Base-by-base conservation (phyloP, 2,797 vertebrate species). In the Xerus rutilus region DNA sequence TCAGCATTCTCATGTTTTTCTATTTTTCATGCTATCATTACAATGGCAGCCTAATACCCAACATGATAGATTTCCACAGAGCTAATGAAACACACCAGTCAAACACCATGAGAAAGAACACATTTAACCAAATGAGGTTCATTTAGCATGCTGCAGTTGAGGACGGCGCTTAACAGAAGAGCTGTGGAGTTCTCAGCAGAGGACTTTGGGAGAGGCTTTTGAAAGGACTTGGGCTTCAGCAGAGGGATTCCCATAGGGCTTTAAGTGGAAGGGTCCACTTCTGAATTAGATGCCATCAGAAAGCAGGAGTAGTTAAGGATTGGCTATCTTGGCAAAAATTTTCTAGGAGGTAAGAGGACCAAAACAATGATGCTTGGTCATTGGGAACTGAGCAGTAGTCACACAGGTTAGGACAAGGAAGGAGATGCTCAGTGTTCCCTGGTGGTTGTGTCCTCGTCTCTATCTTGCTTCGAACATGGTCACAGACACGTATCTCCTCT, bases 401-500 rank as follows among this genome's bases (percentile, higher is more conserved):
- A 10, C 25, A 4, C 3, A 18, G 57, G 7, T 64, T 35, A 64
- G 28, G 15, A 32, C 12, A 43, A 47, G 76, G 23, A 35, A 23
- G 0, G 13, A 0, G 0, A 3, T 54, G 1, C 21, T 77, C 8
- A 62, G n/a, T 52, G 20, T 57, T 57, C 7, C 25, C 30, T 49
- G 39, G 45, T 20, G 11, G 25, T 69, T 32, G 1, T 8, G 20
- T 21, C 7, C 23, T 76, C 10, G 10, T 6, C 18, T 35, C 28
- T 45, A 9, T 82, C 15, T 79, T 35, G 14, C 35, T 94, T 69
- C 12, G 67, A n/a, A 45, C 20, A 9, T 2, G 2, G 1, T 62
- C 10, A 47, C 12, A 35, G 25, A 11, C 9, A 83, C 1, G 1
- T 0, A 49, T 12, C 21, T 5, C 11, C 7, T 12, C 5, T 3